Conservation (phyloP, 2,113 vertebrate genomes). For the Pedetes capensis region DNA sequence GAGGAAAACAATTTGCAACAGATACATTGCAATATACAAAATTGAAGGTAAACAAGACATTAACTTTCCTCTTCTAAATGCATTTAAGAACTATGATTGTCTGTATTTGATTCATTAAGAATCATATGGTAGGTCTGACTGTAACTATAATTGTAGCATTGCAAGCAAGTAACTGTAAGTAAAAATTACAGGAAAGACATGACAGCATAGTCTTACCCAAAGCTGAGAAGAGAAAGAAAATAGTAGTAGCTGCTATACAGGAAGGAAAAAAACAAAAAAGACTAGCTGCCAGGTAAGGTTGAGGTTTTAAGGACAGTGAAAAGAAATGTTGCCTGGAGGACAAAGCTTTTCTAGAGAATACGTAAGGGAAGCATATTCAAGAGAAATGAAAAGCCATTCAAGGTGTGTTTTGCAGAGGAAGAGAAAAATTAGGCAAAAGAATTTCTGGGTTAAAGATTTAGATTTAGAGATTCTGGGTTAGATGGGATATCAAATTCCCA, state of each 20-base stretch:
- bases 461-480: background rate
- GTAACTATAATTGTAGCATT: background rate
- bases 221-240: background rate
- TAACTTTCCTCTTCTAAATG: background rate
- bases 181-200: background rate
- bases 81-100: background rate
- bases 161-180: background rate
- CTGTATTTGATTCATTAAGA: background rate
- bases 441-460: background rate
- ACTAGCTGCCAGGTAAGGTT: background rate
- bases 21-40: background rate
- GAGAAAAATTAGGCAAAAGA: background rate
- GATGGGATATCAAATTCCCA: background rate
- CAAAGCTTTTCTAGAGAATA: background rate
- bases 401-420: background rate
- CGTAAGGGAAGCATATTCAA: background rate
- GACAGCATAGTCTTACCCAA: background rate
- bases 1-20: background rate
- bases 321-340: background rate
- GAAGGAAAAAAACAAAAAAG: background rate
- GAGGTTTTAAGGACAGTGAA: background rate
- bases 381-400: background rate
- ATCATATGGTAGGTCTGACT: background rate
- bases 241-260: background rate
- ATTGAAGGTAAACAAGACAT: background rate